Percentiles rank a stretch among this genome's conserved stretches.
phyloP scores from a whole-genome alignment of 2,113 vertebrate species.

The Oxyura jamaicensis region DNA sequence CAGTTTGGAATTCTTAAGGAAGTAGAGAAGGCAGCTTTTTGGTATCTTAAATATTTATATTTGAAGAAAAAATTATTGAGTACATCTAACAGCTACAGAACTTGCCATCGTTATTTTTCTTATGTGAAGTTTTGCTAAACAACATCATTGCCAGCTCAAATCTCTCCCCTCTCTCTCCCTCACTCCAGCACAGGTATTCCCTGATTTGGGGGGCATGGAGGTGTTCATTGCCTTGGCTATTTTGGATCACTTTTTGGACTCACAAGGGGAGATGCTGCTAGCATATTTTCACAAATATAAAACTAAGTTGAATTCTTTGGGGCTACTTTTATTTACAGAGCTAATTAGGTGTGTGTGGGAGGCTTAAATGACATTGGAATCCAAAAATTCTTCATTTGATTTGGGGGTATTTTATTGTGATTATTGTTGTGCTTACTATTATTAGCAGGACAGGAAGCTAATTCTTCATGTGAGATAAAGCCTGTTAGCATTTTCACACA shows the following conservation, averaged over 20 bases:
- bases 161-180: neutral
- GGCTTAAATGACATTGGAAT: neutral
- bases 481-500: constrained; percentile 61
- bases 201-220: neutral
- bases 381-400: neutral
- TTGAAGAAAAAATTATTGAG: constrained; percentile 22
- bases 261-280: neutral
- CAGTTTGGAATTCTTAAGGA: constrained; percentile 52
- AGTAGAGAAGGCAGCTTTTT: constrained; percentile 33
- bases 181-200: neutral
- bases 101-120: constrained; percentile 21
- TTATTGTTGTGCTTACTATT: neutral
- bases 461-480: constrained; percentile 58
- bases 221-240: neutral
- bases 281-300: constrained; percentile 36
- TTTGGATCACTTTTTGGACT: constrained; percentile 1
- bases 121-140: neutral
- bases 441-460: constrained; percentile 55
- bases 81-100: neutral
- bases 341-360: neutral
- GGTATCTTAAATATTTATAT: constrained; percentile 66
- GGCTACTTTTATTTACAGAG: neutral
- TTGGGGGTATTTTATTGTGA: neutral
- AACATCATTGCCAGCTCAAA: neutral
- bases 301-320: neutral